These are phyloP conservation scores for Leptinotarsa juncta DNA, from an alignment of 2,888 invertebrate genomes.

Conservation along the genomic window DNA sequence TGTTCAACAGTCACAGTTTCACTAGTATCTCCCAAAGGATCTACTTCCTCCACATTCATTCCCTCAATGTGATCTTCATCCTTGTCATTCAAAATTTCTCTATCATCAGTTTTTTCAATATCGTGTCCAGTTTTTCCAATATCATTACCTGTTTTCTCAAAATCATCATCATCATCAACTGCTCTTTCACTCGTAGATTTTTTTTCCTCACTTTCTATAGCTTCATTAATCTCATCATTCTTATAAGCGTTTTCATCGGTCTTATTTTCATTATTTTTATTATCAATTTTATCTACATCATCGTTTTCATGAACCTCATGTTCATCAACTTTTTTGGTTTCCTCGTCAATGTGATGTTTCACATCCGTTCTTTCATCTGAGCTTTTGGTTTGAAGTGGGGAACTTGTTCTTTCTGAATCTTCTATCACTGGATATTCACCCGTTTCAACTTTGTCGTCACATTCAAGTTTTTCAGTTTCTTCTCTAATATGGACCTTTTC, in stretches of 20 bases:
- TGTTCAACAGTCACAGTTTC: background rate
- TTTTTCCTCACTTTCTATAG: slow-evolving; percentile 14
- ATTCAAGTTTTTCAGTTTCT: background rate
- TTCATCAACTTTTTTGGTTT: slow-evolving; percentile 15
- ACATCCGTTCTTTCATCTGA: background rate
- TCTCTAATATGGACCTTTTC: background rate
- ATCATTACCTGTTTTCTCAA: background rate
- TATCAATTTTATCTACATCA: slow-evolving; percentile 11
- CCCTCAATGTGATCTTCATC: background rate
- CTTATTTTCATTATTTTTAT: slow-evolving; percentile 10
- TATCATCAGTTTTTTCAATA: slow-evolving; percentile 19
- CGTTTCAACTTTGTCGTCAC: background rate
- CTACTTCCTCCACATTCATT: slow-evolving; percentile 7
- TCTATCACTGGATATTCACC: background rate
- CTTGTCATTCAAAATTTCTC: background rate
- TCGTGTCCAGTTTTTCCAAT: background rate
- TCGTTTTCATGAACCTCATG: background rate
- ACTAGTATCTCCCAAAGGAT: slow-evolving; percentile 10
- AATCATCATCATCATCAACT: background rate
- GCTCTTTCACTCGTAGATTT: too few species aligned
- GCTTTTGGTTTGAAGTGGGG: background rate
- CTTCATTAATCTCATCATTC: slow-evolving; percentile 20
- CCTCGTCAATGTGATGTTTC: slow-evolving; percentile 2
- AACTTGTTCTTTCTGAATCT: slow-evolving; percentile 1
- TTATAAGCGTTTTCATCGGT: slow-evolving; percentile 12